Evolutionary conservation across 1,140 invertebrate genomes (phyloP), one percentile per base, ranked within the genome.

Genomic region (Rhagoletis zephyria): DNA sequence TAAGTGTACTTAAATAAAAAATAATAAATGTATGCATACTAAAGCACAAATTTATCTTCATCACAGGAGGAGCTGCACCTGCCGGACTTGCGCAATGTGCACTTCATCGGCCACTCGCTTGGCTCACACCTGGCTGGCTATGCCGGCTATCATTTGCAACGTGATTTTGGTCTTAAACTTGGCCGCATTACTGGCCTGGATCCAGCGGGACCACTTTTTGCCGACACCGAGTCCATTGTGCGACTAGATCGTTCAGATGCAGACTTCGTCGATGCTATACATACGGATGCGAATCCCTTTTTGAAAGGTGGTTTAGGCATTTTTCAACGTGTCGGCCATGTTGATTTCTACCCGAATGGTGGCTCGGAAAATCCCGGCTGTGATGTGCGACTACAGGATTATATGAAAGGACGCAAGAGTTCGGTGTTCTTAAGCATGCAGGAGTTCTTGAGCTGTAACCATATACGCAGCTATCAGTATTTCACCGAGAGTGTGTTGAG

Each of bases 141-240:
- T 91, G 94, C 96, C 14, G 97, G 97, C 1, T 95, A 95, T 89
- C 94, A 95, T 42, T 92, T 98, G 64, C 94, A 95, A 93, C 94
- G 94, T 88, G 94, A 95, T 88, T 96, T 95, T 89, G 94, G 94
- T 86, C 90, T 96, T 4, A 95, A 94, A 88, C 89, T 97, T n/a
- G 96, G 95, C 16, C 91, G 95, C 67, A 96, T 95, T 89, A 93
- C 94, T 92, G 97, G 97, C 2, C 90, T 99, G 89, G 98, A 99
- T 93, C 98, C 98, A 0, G 98, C 98, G 0, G 97, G 97, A 87
- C 98, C 98, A 0, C 96, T 98, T 91, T 99, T 99, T 93, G 96
- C 96, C 89, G 96, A 97, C 88, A 96, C 97, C 0, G 95, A 96
- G 77, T 95, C 96, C 6, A 95, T 97, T 88, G 97, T 98, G 0